phyloP scores from a whole-genome alignment of 1,140 invertebrate genomes.

The Pteromalus puparum region DNA sequence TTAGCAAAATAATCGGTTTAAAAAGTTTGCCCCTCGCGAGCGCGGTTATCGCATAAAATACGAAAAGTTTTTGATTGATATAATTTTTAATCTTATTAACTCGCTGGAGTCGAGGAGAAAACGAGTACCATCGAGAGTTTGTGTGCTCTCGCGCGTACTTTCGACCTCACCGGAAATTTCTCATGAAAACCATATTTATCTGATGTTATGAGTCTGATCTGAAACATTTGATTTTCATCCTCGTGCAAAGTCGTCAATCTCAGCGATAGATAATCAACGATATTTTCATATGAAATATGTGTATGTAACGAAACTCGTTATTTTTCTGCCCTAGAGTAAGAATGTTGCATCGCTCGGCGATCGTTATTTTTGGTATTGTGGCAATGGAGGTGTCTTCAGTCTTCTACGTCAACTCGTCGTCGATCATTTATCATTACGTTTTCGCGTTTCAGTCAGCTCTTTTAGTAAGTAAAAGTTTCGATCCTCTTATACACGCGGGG shows the following conservation, averaged over 20 bases:
- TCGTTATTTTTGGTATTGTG: constrained; percentile 77
- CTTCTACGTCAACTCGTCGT: constrained; percentile 78
- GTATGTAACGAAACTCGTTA: not conserved
- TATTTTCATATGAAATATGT: not conserved
- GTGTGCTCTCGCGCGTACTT: not conserved
- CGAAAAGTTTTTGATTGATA: constrained; percentile 14
- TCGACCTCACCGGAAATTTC: not conserved
- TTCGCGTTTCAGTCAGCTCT: constrained; percentile 78
- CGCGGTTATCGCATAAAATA: not conserved
- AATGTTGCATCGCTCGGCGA: constrained; percentile 77
- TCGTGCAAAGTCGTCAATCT: no score
- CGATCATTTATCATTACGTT: constrained; percentile 77
- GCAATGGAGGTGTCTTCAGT: constrained; percentile 78
- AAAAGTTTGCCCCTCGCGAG: not conserved
- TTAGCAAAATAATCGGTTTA: constrained; percentile 26
- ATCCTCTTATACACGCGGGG: not conserved
- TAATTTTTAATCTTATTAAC: constrained; percentile 23
- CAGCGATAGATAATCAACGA: no score
- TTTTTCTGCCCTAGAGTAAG: constrained; percentile 71
- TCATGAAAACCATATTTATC: no score
- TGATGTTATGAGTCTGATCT: not conserved
- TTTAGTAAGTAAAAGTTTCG: constrained; percentile 74
- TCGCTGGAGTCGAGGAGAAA: not conserved
- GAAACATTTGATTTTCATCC: not conserved
- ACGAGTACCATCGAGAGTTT: not conserved